Evolutionary conservation across 2,113 vertebrate genomes (phyloP).

Genomic region (Chloropsis cyanopogon): DNA sequence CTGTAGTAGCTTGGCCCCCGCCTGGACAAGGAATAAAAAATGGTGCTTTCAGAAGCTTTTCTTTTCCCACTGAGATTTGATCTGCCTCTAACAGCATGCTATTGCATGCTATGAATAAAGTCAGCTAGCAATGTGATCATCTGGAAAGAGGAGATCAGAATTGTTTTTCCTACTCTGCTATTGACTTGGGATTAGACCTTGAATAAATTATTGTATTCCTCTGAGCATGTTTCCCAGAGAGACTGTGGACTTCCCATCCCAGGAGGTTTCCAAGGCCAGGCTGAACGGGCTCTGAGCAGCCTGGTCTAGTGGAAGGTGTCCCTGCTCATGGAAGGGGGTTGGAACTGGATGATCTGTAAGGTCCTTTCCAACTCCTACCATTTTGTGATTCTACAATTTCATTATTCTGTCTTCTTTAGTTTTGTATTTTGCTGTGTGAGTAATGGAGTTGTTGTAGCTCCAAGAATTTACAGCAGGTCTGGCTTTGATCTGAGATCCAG

Average conservation of each 20-base stretch:
- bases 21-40: background rate
- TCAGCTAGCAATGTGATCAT: background rate
- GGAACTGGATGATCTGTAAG: background rate
- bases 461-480: background rate
- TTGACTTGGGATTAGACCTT: background rate
- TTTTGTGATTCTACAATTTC: background rate
- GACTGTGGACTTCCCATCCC: background rate
- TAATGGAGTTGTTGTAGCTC: background rate
- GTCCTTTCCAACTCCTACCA: background rate
- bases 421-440: background rate
- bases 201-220: background rate
- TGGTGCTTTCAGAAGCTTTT: background rate
- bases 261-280: background rate
- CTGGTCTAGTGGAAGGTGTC: background rate
- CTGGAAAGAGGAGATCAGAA: background rate
- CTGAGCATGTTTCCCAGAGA: background rate
- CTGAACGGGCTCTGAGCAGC: background rate
- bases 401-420: background rate
- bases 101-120: background rate
- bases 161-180: background rate
- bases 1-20: background rate
- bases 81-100: background rate
- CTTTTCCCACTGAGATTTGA: background rate
- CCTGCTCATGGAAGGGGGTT: background rate
- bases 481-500: background rate